Conservation (phyloP, 2,888 invertebrate species). For the Leptothorax acervorum region DNA sequence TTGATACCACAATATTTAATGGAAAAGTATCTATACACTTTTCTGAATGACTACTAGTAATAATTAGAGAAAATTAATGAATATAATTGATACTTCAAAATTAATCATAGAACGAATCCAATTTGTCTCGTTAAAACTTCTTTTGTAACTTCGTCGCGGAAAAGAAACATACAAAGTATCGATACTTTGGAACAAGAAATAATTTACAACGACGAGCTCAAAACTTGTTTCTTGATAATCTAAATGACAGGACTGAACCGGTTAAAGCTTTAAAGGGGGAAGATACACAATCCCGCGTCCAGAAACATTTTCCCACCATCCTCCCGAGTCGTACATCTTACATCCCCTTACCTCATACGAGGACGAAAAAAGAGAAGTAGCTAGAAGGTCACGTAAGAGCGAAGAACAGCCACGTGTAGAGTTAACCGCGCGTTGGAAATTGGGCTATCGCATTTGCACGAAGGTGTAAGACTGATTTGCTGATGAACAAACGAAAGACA, state of each 20-base stretch:
- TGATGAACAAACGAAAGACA: conserved; percentile 24
- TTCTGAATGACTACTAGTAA: not conserved
- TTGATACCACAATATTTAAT: conserved; percentile 11
- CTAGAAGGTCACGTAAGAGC: not conserved
- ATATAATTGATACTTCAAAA: not conserved
- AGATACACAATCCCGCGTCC: conserved; percentile 45
- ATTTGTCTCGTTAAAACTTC: not conserved
- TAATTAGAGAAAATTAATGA: not conserved
- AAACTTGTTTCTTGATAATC: conserved; percentile 12
- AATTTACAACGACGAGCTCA: not conserved
- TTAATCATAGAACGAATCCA: not conserved
- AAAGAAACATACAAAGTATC: not conserved
- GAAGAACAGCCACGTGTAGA: conserved; percentile 24
- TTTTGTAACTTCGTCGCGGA: not conserved
- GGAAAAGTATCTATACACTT: not conserved
- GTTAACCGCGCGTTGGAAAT: conserved; percentile 30
- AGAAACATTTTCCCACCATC: conserved; percentile 37
- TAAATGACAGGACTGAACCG: conserved; percentile 35
- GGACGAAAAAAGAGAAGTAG: conserved; percentile 12
- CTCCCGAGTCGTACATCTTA: conserved; percentile 14
- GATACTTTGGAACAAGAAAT: not conserved
- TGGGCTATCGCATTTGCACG: conserved; percentile 46
- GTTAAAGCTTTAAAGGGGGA: conserved; percentile 42
- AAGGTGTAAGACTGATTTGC: conserved; percentile 50
- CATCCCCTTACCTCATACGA: conserved; percentile 16